phyloP scores from a whole-genome alignment of 2,113 vertebrate genomes.

The Cervus canadensis region DNA sequence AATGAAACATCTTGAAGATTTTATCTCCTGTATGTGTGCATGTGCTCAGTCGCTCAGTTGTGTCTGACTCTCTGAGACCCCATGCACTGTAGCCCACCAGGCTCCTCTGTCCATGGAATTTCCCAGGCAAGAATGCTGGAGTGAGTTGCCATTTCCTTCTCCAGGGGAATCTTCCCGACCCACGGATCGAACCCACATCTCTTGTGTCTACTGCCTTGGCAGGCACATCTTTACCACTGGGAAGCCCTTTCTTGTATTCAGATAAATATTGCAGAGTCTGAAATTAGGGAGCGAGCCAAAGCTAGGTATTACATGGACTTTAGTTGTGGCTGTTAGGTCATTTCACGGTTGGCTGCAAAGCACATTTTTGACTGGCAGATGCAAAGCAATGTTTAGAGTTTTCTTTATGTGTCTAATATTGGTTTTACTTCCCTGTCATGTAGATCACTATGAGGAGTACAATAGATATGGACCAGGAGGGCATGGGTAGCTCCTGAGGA shows the following conservation, averaged over 20 bases:
- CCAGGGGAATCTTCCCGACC: neutral
- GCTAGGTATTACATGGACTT: constrained; percentile 38
- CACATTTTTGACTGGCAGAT: constrained; percentile 47
- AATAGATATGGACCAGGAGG: neutral
- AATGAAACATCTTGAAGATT: constrained; percentile 55
- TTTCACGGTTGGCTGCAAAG: constrained; percentile 66
- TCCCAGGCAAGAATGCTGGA: neutral
- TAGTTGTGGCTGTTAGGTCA: constrained; percentile 49
- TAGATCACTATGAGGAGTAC: constrained; percentile 4
- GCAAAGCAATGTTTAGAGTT: constrained; percentile 53
- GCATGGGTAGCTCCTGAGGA: neutral
- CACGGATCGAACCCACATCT: neutral
- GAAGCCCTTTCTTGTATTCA: neutral
- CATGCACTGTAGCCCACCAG: neutral
- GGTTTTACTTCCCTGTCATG: constrained; percentile 38
- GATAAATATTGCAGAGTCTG: constrained; percentile 48
- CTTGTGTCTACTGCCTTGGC: neutral
- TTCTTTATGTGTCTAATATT: constrained; percentile 52
- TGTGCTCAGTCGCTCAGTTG: neutral
- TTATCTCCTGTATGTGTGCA: neutral
- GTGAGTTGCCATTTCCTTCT: neutral
- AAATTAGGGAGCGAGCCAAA: constrained; percentile 26
- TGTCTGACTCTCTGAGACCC: neutral
- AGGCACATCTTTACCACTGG: neutral
- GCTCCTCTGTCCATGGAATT: neutral